phyloP scores from a whole-genome alignment of 1,140 invertebrate genomes.

The Drosophila grimshawi region DNA sequence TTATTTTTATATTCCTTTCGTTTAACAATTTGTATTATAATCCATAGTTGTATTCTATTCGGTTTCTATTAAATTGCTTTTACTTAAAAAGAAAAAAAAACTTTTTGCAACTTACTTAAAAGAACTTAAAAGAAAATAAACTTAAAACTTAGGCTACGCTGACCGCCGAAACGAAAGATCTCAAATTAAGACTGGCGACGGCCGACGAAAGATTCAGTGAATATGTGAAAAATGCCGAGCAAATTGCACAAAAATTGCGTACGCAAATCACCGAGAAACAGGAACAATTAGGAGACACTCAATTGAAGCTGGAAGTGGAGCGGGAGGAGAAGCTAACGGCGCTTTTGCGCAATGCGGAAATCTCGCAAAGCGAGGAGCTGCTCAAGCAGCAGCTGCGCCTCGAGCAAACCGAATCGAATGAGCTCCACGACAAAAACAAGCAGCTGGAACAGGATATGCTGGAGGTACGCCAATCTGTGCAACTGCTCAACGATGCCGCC shows the following conservation, averaged over 20 bases:
- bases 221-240: slow-evolving; percentile 77
- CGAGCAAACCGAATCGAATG: slow-evolving; percentile 74
- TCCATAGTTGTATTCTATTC: slow-evolving; percentile 1
- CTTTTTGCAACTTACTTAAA: slow-evolving; percentile 32
- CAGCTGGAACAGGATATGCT: slow-evolving; percentile 82
- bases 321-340: slow-evolving; percentile 91
- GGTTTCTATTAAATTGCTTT: slow-evolving; percentile 33
- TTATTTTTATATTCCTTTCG: not conserved
- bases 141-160: slow-evolving; percentile 66
- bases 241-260: slow-evolving; percentile 68
- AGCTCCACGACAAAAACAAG: slow-evolving; percentile 85
- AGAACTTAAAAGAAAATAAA: not conserved
- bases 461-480: slow-evolving; percentile 85
- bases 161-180: slow-evolving; percentile 69
- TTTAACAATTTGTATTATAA: slow-evolving; percentile 43
- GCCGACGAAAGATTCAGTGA: slow-evolving; percentile 80
- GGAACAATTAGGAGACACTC: slow-evolving; percentile 60
- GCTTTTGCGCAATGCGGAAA: slow-evolving; percentile 91
- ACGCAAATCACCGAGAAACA: slow-evolving; percentile 65
- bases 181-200: slow-evolving; percentile 64
- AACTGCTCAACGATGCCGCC: slow-evolving; percentile 85
- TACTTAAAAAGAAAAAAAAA: slow-evolving; percentile 4
- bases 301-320: slow-evolving; percentile 85
- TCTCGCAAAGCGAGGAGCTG: slow-evolving; percentile 92
- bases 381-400: slow-evolving; percentile 89